Evolutionary conservation across 92 coral and sea anemone species (phyloP), one percentile per base, ranked within the genome.

Genomic region (Epizoanthus scotinus): DNA sequence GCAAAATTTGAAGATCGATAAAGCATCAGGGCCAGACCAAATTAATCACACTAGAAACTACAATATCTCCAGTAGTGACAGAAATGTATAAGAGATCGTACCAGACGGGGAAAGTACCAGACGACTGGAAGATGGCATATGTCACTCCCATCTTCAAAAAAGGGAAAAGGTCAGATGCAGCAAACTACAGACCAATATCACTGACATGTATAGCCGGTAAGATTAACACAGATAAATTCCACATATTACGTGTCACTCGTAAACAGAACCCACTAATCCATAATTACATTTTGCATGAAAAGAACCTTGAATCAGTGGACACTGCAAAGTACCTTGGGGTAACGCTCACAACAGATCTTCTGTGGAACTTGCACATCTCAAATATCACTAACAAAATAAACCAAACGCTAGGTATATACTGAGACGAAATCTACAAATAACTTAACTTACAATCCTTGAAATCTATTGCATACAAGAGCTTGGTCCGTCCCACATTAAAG

Each of bases 271-370:
- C 63, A 25, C 25, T 70, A n/a, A 70, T 70, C 50, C 52, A 70
- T 49, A 38, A 31, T 18, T 70, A 70, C 55, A 70, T 44, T 25
- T 36, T 70, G 22, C 77, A 70, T 28, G 77, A 60, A 31, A 28
- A 70, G 55, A 44, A 2, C 55, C 54, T 70, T 5, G 22, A 70
- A 17, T 29, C 77, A 29, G 77, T 70, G 18, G 77, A 70, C 55
- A 38, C 50, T 29, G 55, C 77, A 28, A 70, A 36, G 27, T 36
- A 36, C 54, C 24, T 70, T 17, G 22, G 77, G 24, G 77, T 70
- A 0, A 70, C 77, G 4, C 17, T 42, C 15, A 70, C 63, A 70
- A 17, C 60, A 17, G 19, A 55, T 55, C 60, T 55, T 22, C 60
- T 15, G 20, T 55, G 60, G 60, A 55, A 55, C 22, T 55, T 5